Base-by-base conservation (phyloP, 2,888 invertebrate species). In the Pammene aurita region DNA sequence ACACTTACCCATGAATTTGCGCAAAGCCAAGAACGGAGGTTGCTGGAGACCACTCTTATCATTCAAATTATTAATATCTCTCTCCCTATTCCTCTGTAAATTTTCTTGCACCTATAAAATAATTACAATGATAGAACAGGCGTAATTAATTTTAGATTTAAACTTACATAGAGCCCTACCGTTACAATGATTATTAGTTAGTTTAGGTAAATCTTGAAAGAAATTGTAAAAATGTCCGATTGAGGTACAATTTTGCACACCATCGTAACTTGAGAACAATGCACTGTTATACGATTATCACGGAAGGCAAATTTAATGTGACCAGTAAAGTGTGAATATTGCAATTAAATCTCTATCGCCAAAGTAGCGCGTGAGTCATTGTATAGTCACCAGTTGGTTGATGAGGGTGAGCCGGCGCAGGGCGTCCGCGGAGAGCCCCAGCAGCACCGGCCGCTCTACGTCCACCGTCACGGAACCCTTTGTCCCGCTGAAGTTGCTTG, bases 361-460 rank as follows among this genome's bases (percentile, higher is more conserved):
- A 4, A 26, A 26, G n/a, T n/a, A n/a, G n/a, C n/a, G n/a, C n/a
- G n/a, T n/a, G n/a, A n/a, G n/a, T 26, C 26, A 11, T 50, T 18
- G 18, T 50, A 13, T 34, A 55, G 74, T 75, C 70, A 85, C 84
- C 75, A 85, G 67, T 35, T 67, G 62, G 2, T 48, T 4, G 13
- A 88, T 87, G 2, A 67, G 73, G 34, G 72, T 78, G 0, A 90
- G 62, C 6, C 87, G 78, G 0, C 48, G 72, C n/a, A 89, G 48
- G 7, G 80, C 78, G 18, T 88, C 85, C 0, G 75, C 72, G 63
- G 81, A 82, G 0, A 90, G 72, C 18, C 86, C 81, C 0, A 88
- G 1, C n/a, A 82, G 75, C 0, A 90, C 73, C 0, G 91, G 91
- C 1, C 90, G 77, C 65, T 90, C 90, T 10, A 90, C 62, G 67